Evolutionary conservation across 2,888 invertebrate species (phyloP).

Genomic region (Melinopterus prodromus): DNA sequence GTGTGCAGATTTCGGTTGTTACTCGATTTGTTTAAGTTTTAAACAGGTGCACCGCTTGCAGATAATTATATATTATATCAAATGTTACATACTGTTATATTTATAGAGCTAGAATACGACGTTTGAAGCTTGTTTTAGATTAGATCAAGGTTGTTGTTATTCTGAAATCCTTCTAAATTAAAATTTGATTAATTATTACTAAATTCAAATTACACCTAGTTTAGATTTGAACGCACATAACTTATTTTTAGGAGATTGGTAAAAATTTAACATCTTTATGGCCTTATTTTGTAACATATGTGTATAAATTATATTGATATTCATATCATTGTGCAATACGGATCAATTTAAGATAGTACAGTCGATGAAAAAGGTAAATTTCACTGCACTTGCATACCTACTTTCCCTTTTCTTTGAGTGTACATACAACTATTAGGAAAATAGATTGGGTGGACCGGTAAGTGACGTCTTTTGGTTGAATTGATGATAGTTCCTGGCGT

Average conservation of each 20-base stretch:
- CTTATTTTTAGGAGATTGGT: background rate
- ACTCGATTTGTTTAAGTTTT: background rate
- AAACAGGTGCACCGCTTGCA: background rate
- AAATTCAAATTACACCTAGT: background rate
- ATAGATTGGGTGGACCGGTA: too few species aligned
- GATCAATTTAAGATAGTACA: background rate
- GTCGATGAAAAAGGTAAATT: background rate
- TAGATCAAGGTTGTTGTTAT: background rate
- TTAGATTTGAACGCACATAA: background rate
- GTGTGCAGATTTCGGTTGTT: background rate
- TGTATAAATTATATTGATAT: background rate
- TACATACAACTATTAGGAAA: too few species aligned
- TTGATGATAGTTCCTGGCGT: background rate
- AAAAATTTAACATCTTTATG: background rate
- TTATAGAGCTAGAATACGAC: background rate
- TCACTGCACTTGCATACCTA: too few species aligned
- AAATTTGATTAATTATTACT: background rate
- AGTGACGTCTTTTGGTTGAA: background rate
- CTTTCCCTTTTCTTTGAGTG: too few species aligned
- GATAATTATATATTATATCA: background rate
- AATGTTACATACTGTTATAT: background rate
- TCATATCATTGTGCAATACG: background rate
- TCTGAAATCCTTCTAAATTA: background rate
- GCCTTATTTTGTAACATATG: background rate
- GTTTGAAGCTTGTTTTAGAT: background rate